Conservation (phyloP, 2,113 vertebrate species). For the Sceloporus tristichus region DNA sequence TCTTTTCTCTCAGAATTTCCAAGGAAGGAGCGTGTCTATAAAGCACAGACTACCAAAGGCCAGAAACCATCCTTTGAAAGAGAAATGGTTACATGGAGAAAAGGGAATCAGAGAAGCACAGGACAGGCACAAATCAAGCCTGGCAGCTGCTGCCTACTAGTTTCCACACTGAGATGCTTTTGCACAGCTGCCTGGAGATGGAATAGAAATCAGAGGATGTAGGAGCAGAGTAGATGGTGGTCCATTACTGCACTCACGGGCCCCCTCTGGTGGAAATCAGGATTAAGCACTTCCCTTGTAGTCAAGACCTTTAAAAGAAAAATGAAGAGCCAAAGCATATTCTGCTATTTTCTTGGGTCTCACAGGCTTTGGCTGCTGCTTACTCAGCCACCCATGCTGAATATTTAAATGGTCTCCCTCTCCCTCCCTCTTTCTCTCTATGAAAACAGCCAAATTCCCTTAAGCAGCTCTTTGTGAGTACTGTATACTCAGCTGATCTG, state of each 20-base stretch:
- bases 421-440: background rate
- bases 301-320: background rate
- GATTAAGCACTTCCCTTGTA: background rate
- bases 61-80: background rate
- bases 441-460: background rate
- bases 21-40: conserved; percentile 17
- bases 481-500: background rate
- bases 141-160: background rate
- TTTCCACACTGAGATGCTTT: conserved; percentile 12
- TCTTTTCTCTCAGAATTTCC: background rate
- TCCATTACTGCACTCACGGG: background rate
- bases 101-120: background rate
- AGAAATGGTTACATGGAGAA: background rate
- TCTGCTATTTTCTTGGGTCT: background rate
- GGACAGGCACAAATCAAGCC: background rate
- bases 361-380: background rate
- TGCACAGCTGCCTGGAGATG: conserved; percentile 13
- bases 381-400: background rate
- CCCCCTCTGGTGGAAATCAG: conserved; percentile 31
- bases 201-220: conserved; percentile 15
- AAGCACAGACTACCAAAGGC: background rate
- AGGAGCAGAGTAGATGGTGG: background rate
- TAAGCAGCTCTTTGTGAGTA: background rate
- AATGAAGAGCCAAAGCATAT: background rate
- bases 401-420: background rate